These are phyloP conservation scores for Notoglanidium macrostoma DNA, from an alignment of 2,797 vertebrate genomes.

Conservation along the genomic window DNA sequence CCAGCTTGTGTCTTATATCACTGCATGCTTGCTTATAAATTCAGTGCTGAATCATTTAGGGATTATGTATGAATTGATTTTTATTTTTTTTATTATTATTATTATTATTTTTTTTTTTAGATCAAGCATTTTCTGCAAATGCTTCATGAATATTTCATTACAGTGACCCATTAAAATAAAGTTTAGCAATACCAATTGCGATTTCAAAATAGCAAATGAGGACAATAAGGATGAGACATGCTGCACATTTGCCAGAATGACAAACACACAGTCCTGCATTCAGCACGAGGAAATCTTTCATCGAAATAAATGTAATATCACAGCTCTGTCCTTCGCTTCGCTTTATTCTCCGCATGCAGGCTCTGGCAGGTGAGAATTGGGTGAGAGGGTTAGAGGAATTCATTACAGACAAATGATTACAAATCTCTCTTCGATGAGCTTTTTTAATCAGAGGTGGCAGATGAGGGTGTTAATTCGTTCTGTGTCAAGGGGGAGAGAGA, in stretches of 20 bases:
- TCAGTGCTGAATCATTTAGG: conserved; percentile 28
- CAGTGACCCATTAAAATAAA: neutral
- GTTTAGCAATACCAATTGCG: neutral
- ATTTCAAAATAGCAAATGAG: neutral
- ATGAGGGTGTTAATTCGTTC: conserved; percentile 70
- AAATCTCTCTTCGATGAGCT: conserved; percentile 65
- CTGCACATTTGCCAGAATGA: neutral
- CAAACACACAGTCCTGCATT: neutral
- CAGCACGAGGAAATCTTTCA: conserved; percentile 4
- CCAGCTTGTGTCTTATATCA: conserved; percentile 53
- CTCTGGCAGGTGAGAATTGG: conserved; percentile 62
- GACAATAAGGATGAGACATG: neutral
- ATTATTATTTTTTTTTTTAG: neutral
- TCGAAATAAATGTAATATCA: conserved; percentile 46
- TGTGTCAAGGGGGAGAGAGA: conserved; percentile 55
- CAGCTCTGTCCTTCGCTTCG: conserved; percentile 37
- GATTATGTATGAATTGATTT: conserved; percentile 20
- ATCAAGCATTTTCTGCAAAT: neutral
- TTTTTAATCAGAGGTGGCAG: conserved; percentile 68
- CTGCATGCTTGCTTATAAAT: conserved; percentile 37
- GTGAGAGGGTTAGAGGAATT: conserved; percentile 61
- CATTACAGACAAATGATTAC: conserved; percentile 69
- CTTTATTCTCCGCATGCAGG: conserved; percentile 50
- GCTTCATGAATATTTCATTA: neutral
- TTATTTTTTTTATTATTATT: no score